Percentiles rank a stretch among this genome's conserved stretches.
Evolutionary conservation across 2,797 vertebrate species (phyloP).

Genomic region (Borostomias antarcticus): DNA sequence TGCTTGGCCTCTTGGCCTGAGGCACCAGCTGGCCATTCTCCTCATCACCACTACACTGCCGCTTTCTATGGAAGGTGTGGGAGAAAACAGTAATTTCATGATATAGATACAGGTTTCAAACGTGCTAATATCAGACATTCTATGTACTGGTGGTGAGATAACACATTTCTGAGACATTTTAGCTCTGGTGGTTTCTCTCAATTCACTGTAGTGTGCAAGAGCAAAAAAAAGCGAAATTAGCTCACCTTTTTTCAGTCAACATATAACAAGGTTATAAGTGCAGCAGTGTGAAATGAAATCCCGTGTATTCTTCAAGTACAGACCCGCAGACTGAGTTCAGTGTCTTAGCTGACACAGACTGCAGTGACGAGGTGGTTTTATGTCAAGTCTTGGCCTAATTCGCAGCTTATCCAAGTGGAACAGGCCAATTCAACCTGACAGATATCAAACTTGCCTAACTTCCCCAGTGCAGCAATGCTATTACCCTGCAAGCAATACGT

Average conservation of each 20-base stretch:
- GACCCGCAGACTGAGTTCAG: background rate
- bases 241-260: slow-evolving; percentile 78
- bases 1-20: slow-evolving; percentile 85
- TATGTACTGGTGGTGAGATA: background rate
- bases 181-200: background rate
- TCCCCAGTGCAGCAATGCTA: background rate
- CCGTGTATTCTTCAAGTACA: slow-evolving; percentile 2
- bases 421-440: background rate
- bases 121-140: background rate
- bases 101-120: background rate
- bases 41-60: slow-evolving; percentile 84
- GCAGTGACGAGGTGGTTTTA: slow-evolving; percentile 6
- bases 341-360: background rate
- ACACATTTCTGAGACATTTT: background rate
- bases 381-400: background rate
- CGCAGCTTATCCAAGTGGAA: background rate
- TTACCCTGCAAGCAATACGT: background rate
- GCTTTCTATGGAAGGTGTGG: slow-evolving; percentile 75
- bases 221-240: too few relatives aligned
- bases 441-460: background rate
- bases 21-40: slow-evolving; percentile 82
- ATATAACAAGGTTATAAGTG: slow-evolving; percentile 58
- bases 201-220: background rate
- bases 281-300: slow-evolving; percentile 24
- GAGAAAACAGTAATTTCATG: background rate